Percentiles rank a stretch among this genome's conserved stretches.
Conservation (phyloP, 2,888 invertebrate genomes). For the Pyrgus malvae region DNA sequence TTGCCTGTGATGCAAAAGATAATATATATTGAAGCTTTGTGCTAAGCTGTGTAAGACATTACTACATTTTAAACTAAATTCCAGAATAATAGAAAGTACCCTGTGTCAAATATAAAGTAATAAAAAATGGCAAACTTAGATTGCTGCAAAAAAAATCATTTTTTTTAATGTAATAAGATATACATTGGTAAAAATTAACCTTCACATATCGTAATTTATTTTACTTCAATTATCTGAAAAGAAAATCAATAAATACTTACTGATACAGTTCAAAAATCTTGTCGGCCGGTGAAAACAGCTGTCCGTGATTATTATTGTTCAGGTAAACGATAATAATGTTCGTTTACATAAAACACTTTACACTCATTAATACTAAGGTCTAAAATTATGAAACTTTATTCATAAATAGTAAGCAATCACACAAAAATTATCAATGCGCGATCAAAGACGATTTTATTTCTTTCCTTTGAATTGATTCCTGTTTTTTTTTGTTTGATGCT, state of each 20-base stretch:
- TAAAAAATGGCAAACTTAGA: no score
- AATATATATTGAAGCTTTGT: no score
- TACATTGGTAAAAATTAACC: background rate
- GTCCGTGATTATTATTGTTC: constrained; percentile 4
- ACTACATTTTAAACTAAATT: no score
- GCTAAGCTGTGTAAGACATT: no score
- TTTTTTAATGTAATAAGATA: background rate
- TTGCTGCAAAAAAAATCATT: no score
- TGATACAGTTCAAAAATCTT: background rate
- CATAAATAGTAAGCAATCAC: background rate
- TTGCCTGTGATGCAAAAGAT: no score
- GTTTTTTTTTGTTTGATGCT: no score
- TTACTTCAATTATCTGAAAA: background rate
- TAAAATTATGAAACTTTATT: background rate
- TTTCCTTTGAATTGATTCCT: background rate
- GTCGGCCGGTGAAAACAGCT: constrained; percentile 13
- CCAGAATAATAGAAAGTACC: no score
- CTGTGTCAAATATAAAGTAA: no score
- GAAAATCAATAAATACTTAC: background rate
- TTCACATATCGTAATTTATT: no score
- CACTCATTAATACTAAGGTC: background rate
- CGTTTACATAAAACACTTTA: background rate
- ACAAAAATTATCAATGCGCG: background rate
- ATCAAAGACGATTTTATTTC: background rate
- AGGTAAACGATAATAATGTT: background rate